Evolutionary conservation across 1,140 invertebrate genomes (phyloP).

Genomic region (Brachionus calyciflorus): DNA sequence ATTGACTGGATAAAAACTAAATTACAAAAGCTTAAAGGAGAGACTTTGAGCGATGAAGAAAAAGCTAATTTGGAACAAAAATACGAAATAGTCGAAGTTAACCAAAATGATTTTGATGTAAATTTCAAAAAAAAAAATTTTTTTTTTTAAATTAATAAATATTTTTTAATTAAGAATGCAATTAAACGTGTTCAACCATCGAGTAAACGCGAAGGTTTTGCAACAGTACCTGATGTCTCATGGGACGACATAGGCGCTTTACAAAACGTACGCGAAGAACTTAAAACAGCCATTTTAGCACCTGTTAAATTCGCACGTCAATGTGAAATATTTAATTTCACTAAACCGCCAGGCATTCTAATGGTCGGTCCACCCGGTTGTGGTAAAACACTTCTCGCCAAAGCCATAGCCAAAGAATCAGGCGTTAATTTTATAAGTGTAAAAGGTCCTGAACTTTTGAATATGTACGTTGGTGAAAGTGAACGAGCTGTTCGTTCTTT

Average conservation of each 20-base stretch:
- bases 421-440: conserved; percentile 95
- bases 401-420: conserved; percentile 88
- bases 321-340: conserved; percentile 73
- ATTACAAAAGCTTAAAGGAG: not conserved
- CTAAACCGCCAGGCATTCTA: conserved; percentile 76
- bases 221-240: conserved; percentile 90
- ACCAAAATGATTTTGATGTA: conserved; percentile 6
- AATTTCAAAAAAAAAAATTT: too few relatives aligned
- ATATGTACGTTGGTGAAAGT: conserved; percentile 99
- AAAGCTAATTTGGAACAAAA: not conserved
- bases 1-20: conserved; percentile 41
- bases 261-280: conserved; percentile 77
- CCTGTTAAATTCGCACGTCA: conserved; percentile 81
- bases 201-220: conserved; percentile 91
- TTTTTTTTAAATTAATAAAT: not conserved
- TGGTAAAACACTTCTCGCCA: conserved; percentile 64
- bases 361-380: conserved; percentile 87
- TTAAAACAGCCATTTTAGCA: conserved; percentile 83
- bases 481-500: conserved; percentile 90
- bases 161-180: conserved; percentile 11
- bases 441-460: conserved; percentile 90
- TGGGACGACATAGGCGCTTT: conserved; percentile 96
- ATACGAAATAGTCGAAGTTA: not conserved
- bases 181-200: conserved; percentile 71
- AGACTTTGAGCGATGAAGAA: not conserved